Base-by-base conservation (phyloP, 2,888 invertebrate species). In the Trissoscelio sp. region DNA sequence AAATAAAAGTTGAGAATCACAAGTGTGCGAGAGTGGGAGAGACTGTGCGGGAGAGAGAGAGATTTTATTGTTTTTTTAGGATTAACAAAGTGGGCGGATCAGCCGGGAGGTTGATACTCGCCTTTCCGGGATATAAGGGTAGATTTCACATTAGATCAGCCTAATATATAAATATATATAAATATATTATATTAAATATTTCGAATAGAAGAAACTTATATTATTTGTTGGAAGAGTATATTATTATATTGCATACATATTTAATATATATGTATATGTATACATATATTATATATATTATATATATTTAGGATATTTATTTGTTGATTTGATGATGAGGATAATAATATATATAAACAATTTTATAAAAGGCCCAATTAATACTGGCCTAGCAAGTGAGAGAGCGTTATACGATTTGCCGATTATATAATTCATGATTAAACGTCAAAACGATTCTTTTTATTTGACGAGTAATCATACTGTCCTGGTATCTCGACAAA, bases 241-340 rank as follows among this genome's bases (percentile, higher is more conserved):
- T 88, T 87, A 87, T 85, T 88, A 88, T 89, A 83, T 85, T 83
- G 86, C 85, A 85, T 83, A 84, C 84, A 87, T 87, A 87, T 86
- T 86, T 85, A 85, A 86, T 87, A 88, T 86, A 88, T 86, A 85
- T 85, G 84, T 77, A 83, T 80, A 80, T 79, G 74, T 74, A 78
- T 82, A 82, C 83, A 83, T 84, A 87, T 84, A 88, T 87, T 85
- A 88, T 86, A 88, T 83, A 88, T 89, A 90, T 88, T 84, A 88
- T 87, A 88, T 89, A 90, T 89, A 90, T 90, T 89, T 89, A 91
- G 89, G 83, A 89, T 90, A 91, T 90, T 90, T 90, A 90, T 90
- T 91, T 91, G 90, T 91, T 90, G 89, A 90, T 89, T 90, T 88
- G 88, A 87, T 89, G 88, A 87, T 88, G 87, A 85, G 83, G 83